Percentiles rank a stretch among this genome's conserved stretches.
Evolutionary conservation across 2,888 invertebrate genomes (phyloP).

Genomic region (Petrolisthes manimaculis): DNA sequence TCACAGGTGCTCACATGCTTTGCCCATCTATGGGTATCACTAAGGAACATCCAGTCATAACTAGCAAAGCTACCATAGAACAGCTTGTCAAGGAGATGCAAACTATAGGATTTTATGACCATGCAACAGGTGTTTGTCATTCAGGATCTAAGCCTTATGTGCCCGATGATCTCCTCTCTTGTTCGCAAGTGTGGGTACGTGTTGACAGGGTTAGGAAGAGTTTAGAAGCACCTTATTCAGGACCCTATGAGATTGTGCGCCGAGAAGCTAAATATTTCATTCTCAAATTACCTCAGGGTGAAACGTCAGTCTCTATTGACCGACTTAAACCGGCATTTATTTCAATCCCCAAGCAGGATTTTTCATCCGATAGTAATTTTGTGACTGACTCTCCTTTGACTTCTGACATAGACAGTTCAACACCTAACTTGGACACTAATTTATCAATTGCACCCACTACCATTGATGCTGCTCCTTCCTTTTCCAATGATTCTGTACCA

Average conservation of each 20-base stretch:
- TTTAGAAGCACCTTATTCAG: too few species aligned
- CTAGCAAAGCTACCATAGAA: too few species aligned
- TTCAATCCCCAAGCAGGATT: background rate
- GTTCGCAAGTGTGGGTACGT: too few species aligned
- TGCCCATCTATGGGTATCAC: too few species aligned
- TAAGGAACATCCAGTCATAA: too few species aligned
- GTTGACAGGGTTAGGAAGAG: too few species aligned
- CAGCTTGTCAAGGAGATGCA: too few species aligned
- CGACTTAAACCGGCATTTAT: background rate
- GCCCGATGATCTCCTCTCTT: background rate
- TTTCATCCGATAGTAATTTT: background rate
- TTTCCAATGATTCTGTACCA: background rate
- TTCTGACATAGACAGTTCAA: background rate
- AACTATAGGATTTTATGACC: too few species aligned
- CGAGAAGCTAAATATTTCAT: constrained; percentile 10
- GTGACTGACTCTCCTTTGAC: background rate
- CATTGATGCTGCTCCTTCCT: background rate
- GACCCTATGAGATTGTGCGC: too few species aligned
- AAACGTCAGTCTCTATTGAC: constrained; percentile 17
- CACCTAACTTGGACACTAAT: background rate
- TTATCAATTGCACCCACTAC: constrained; percentile 4
- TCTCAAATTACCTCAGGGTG: background rate
- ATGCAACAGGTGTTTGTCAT: constrained; percentile 1
- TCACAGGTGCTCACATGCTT: constrained; percentile 54
- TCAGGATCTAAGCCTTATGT: background rate